These are phyloP conservation scores for Rhynchotus rufescens DNA, from an alignment of 2,797 vertebrate genomes.

Conservation along the genomic window DNA sequence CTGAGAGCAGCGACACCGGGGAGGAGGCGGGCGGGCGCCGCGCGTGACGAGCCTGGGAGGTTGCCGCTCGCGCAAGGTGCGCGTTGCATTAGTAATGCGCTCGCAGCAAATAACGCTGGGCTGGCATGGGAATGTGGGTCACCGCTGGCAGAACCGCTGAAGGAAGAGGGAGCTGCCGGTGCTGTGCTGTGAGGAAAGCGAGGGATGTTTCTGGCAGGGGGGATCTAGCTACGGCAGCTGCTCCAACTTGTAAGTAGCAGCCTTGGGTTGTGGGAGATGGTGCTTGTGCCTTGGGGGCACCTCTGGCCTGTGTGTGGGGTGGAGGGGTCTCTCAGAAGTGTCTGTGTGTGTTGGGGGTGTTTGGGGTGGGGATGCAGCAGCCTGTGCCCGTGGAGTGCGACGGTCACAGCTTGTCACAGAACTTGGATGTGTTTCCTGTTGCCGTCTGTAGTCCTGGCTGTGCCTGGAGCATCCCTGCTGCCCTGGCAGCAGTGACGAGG, in stretches of 20 bases:
- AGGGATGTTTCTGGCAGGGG: not conserved
- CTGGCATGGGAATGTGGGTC: conserved; percentile 70
- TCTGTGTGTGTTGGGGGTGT: not conserved
- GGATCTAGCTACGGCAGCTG: not conserved
- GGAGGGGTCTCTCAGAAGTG: not conserved
- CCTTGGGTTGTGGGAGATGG: fast-evolving
- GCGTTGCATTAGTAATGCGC: conserved; percentile 33
- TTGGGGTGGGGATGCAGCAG: not conserved
- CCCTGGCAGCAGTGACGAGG: not conserved
- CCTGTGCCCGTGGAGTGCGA: not conserved
- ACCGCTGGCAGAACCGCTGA: not conserved
- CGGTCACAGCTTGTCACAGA: fast-evolving
- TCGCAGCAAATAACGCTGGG: conserved; percentile 63
- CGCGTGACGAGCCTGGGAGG: conserved; percentile 45
- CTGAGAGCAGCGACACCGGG: conserved; percentile 31
- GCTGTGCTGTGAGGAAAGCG: conserved; percentile 11
- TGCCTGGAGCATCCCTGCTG: conserved; percentile 18
- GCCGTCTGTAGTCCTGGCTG: not conserved
- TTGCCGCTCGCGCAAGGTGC: conserved; percentile 58
- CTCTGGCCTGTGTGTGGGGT: fast-evolving
- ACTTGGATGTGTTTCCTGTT: not conserved
- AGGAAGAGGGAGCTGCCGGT: conserved; percentile 43
- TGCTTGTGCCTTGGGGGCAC: not conserved
- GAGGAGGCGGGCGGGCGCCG: conserved; percentile 46
- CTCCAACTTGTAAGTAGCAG: conserved; percentile 34